Base-by-base conservation (phyloP, 2,113 vertebrate species). In the Patagioenas fasciata region DNA sequence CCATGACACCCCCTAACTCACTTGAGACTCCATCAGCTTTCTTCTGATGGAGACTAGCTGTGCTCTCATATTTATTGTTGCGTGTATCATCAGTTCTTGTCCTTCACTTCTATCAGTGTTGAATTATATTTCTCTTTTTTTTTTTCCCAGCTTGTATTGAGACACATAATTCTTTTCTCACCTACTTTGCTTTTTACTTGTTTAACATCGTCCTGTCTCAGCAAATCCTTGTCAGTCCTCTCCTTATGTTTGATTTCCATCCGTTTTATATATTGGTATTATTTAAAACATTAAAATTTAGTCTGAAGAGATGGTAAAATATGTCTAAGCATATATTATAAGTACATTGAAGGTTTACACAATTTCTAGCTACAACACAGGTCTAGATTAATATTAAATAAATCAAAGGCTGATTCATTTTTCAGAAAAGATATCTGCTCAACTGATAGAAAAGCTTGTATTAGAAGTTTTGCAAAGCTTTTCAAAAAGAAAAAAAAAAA, bases 201-300 rank as follows among this genome's bases (percentile, higher is more conserved):
- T 93, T 93, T 90, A 93, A 36, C 25, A 29, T 69, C 56, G 5
- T 90, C 32, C 61, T 82, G 42, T 79, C 85, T 42, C 31, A 48
- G 57, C 34, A 88, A 80, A 92, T 77, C 12, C 40, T 88, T 84
- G 25, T 89, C 67, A 84, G n/a, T 34, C 7, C 31, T 84, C 86
- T 54, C 47, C 40, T 73, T 86, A 40, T 61, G 47, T 84, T 95
- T 91, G 28, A 14, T 61, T 95, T 94, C 71, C 51, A 89, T 70
- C 4, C 5, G 8, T 48, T 92, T 73, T 86, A 61, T 74, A 53
- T 19, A 36, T 78, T 3, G 2, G 38, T 91, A 54, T 64, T 85
- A 62, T 88, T 88, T 86, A 89, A 83, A 86, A 74, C 28, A 65
- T 77, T 88, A 77, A 78, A 67, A 88, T 90, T 90, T 88, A 93